Evolutionary conservation across 2,113 vertebrate genomes (phyloP).

Genomic region (Labeo catla): DNA sequence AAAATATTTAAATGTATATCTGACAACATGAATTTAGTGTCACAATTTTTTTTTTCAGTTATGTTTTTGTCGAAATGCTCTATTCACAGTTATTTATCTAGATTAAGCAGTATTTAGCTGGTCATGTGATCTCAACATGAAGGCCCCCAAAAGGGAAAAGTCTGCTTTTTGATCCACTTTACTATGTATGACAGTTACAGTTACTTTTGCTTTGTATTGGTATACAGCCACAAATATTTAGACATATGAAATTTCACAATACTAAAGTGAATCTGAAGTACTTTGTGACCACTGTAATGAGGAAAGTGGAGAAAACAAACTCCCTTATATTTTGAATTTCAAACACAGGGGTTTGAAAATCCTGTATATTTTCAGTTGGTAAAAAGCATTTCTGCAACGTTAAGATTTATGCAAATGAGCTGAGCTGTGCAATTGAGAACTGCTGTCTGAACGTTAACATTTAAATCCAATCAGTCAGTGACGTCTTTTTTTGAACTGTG

Average conservation of each 20-base stretch:
- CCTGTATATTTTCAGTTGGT: background rate
- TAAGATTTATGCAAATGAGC: background rate
- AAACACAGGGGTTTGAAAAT: background rate
- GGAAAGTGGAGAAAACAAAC: background rate
- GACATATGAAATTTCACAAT: background rate
- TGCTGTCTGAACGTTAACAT: background rate
- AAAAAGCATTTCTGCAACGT: background rate
- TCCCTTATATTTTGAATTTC: background rate
- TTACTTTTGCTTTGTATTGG: background rate
- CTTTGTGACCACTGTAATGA: background rate
- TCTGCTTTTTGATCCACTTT: too few relatives aligned
- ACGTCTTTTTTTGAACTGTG: background rate
- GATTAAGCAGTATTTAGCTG: background rate
- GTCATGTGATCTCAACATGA: background rate
- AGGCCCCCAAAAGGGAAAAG: background rate
- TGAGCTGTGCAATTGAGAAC: background rate
- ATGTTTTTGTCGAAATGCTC: too few relatives aligned
- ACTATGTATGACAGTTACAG: too few relatives aligned
- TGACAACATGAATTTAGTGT: too few relatives aligned
- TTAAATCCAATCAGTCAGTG: background rate
- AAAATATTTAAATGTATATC: background rate
- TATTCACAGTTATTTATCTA: too few relatives aligned
- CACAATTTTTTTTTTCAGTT: too few relatives aligned
- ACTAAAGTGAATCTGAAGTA: background rate
- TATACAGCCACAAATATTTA: background rate